phyloP scores from a whole-genome alignment of 2,888 invertebrate genomes.

The Pristionchus mayeri region DNA sequence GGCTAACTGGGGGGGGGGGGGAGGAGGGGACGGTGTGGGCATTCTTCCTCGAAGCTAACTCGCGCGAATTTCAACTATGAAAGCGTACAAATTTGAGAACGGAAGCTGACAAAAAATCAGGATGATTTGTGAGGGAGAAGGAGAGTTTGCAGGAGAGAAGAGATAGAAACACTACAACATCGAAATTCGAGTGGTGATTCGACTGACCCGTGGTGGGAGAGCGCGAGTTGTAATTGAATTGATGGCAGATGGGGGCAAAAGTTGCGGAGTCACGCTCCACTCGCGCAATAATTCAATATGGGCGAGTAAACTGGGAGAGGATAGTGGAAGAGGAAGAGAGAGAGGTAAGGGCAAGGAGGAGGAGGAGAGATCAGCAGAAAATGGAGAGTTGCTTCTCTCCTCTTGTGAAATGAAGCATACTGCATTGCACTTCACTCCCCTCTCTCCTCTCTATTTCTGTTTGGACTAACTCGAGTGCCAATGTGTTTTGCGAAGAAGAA shows the following conservation, averaged over 20 bases:
- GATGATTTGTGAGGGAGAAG: too few species aligned
- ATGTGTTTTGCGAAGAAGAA: neutral
- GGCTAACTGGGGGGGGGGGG: neutral
- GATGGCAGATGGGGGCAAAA: neutral
- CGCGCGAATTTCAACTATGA: too few species aligned
- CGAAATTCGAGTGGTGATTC: neutral
- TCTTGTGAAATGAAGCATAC: slow-evolving; percentile 39
- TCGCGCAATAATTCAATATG: slow-evolving; percentile 20
- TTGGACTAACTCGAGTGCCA: slow-evolving; percentile 37
- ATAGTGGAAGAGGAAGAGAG: neutral
- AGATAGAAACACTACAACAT: neutral
- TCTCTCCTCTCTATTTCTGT: slow-evolving; percentile 19
- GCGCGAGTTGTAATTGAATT: neutral
- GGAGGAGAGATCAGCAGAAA: neutral
- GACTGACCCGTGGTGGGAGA: neutral
- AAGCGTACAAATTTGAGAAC: too few species aligned
- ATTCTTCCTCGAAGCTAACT: too few species aligned
- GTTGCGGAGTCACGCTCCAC: slow-evolving; percentile 19
- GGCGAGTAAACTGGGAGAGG: neutral
- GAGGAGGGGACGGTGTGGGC: too few species aligned
- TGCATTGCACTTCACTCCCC: neutral
- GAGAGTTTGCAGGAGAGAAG: neutral
- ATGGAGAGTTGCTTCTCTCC: neutral
- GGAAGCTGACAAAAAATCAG: too few species aligned
- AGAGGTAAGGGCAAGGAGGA: neutral